phyloP scores from a whole-genome alignment of 2,113 vertebrate genomes.

The Agelaius phoeniceus region DNA sequence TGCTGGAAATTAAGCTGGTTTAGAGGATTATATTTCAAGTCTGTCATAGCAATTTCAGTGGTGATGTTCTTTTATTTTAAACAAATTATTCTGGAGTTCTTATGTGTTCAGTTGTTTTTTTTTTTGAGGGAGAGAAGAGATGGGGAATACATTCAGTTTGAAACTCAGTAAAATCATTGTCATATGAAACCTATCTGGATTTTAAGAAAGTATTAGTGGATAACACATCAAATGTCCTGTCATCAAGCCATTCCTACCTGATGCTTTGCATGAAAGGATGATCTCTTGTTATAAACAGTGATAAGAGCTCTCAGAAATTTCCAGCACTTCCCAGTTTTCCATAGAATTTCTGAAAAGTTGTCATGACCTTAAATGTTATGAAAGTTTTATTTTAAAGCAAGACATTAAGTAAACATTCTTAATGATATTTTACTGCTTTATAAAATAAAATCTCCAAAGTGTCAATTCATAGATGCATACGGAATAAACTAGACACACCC shows the following conservation, averaged over 20 bases:
- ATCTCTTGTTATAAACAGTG: background rate
- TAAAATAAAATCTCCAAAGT: background rate
- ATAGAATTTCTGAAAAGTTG: background rate
- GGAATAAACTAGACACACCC: background rate
- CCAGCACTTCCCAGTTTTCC: background rate
- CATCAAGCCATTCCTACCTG: background rate
- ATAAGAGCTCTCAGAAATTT: background rate
- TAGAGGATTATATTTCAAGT: slow-evolving; percentile 55
- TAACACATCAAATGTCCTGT: background rate
- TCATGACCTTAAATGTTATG: background rate
- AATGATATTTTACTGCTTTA: background rate
- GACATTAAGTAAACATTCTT: background rate
- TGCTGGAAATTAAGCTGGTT: slow-evolving; percentile 55
- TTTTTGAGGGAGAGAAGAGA: background rate
- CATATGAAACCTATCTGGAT: background rate
- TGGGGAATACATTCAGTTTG: background rate
- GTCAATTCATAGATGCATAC: background rate
- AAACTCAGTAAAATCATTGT: background rate
- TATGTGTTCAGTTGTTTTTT: background rate
- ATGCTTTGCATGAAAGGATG: background rate
- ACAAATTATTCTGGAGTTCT: background rate
- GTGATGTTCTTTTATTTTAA: slow-evolving; percentile 32
- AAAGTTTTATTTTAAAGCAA: background rate
- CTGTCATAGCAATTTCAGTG: slow-evolving; percentile 18
- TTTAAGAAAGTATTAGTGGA: background rate